These are phyloP conservation scores for Troides oblongomaculatus DNA, from an alignment of 2,888 invertebrate species.

Conservation along the genomic window DNA sequence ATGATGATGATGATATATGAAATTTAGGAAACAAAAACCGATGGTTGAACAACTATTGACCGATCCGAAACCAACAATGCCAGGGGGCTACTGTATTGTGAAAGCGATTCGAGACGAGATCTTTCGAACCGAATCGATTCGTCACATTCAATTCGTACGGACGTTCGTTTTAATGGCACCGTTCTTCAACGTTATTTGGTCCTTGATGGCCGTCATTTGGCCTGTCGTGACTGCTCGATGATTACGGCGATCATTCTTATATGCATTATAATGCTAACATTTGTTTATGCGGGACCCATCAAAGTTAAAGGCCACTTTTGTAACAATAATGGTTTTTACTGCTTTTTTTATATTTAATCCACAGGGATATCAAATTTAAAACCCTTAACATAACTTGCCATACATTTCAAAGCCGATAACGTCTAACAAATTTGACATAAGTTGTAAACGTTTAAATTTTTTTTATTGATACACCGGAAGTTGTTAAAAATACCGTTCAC, in stretches of 20 bases:
- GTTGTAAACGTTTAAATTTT: background rate
- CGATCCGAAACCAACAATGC: background rate
- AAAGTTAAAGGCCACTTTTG: too few relatives aligned
- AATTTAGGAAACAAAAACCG: too few relatives aligned
- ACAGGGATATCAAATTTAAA: too few relatives aligned
- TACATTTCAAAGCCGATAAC: too few relatives aligned
- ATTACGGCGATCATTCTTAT: constrained; percentile 8
- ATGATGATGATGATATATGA: too few relatives aligned
- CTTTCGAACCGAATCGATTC: constrained; percentile 11
- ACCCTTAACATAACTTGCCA: too few relatives aligned
- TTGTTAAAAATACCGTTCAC: background rate
- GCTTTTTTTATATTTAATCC: too few relatives aligned
- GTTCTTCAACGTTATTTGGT: constrained; percentile 3
- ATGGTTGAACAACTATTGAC: background rate
- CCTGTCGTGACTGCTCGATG: constrained; percentile 11
- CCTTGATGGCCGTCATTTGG: constrained; percentile 12
- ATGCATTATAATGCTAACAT: constrained; percentile 2
- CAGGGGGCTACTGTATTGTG: constrained; percentile 1
- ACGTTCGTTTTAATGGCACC: constrained; percentile 11
- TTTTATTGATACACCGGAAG: background rate
- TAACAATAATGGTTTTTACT: too few relatives aligned
- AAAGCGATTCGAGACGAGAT: constrained; percentile 17
- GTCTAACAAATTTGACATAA: background rate
- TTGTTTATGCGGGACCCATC: background rate
- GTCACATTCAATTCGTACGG: constrained; percentile 13